phyloP scores from a whole-genome alignment of 2,888 invertebrate genomes.

The Cecidostiba fungosa region DNA sequence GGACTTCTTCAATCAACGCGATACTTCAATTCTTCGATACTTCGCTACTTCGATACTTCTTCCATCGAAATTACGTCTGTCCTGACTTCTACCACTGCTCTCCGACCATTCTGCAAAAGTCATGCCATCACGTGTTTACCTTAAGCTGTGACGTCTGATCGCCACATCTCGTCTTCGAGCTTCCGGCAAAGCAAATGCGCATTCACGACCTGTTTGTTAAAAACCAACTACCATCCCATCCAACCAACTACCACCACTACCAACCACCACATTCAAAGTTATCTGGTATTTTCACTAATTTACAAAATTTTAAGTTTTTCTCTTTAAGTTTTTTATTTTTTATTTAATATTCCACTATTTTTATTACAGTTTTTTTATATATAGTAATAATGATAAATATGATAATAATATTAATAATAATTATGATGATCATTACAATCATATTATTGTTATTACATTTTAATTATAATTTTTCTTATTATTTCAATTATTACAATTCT shows the following conservation, averaged over 20 bases:
- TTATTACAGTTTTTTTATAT: neutral
- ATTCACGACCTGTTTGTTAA: conserved; percentile 75
- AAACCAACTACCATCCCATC: conserved; percentile 78
- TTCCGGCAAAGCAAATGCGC: conserved; percentile 77
- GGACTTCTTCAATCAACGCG: conserved; percentile 72
- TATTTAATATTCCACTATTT: conserved; percentile 6
- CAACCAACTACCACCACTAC: conserved; percentile 77
- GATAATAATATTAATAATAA: neutral
- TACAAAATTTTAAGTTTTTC: conserved; percentile 74
- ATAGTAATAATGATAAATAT: conserved; percentile 12
- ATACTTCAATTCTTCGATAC: conserved; percentile 69
- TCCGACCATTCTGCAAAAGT: conserved; percentile 72
- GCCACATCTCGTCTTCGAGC: conserved; percentile 77
- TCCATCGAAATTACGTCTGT: conserved; percentile 76
- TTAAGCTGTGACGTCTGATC: conserved; percentile 75
- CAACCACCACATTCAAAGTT: conserved; percentile 80
- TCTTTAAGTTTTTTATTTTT: conserved; percentile 45
- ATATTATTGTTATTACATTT: conserved; percentile 30
- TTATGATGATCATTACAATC: neutral
- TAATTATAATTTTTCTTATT: neutral
- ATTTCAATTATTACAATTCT: conserved; percentile 5
- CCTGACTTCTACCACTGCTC: conserved; percentile 74
- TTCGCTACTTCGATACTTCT: conserved; percentile 68
- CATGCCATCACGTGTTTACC: conserved; percentile 74
- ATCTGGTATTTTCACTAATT: conserved; percentile 79